Percentiles rank a stretch among this genome's conserved stretches.
phyloP scores from a whole-genome alignment of 2,888 invertebrate species.

The Lycophotia porphyrea region DNA sequence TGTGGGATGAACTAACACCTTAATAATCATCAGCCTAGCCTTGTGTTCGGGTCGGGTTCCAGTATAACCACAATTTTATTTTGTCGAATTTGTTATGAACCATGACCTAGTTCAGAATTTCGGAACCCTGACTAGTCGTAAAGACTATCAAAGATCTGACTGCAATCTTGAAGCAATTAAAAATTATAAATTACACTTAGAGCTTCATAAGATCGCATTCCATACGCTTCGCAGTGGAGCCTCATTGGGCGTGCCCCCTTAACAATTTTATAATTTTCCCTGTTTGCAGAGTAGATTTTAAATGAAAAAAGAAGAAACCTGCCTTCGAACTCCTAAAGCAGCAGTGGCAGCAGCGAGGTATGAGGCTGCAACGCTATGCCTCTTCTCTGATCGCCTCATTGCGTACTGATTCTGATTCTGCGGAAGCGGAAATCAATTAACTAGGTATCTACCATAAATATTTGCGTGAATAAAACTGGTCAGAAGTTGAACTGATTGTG shows the following conservation, averaged over 20 bases:
- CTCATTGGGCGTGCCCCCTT: neutral
- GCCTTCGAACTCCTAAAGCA: constrained; percentile 78
- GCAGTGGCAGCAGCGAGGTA: constrained; percentile 86
- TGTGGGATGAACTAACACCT: constrained; percentile 50
- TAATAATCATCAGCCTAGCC: neutral
- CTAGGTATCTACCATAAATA: neutral
- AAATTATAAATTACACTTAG: neutral
- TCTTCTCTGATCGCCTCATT: constrained; percentile 70
- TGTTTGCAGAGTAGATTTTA: neutral
- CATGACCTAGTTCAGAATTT: neutral
- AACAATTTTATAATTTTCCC: neutral
- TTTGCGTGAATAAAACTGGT: neutral
- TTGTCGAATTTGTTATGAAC: neutral
- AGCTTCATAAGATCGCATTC: neutral
- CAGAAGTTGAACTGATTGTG: neutral
- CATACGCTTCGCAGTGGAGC: neutral
- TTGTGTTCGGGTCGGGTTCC: neutral
- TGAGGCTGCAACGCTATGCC: constrained; percentile 83
- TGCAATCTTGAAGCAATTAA: neutral
- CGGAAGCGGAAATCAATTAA: constrained; percentile 1
- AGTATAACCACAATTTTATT: neutral
- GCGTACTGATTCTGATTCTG: constrained; percentile 68
- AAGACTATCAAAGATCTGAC: neutral
- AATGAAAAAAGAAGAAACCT: constrained; percentile 22
- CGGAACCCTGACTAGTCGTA: neutral